Percentiles rank a stretch among this genome's conserved stretches.
These are phyloP conservation scores for Perdix hodgsoniae DNA, from an alignment of 2,797 vertebrate species.

Conservation along the genomic window DNA sequence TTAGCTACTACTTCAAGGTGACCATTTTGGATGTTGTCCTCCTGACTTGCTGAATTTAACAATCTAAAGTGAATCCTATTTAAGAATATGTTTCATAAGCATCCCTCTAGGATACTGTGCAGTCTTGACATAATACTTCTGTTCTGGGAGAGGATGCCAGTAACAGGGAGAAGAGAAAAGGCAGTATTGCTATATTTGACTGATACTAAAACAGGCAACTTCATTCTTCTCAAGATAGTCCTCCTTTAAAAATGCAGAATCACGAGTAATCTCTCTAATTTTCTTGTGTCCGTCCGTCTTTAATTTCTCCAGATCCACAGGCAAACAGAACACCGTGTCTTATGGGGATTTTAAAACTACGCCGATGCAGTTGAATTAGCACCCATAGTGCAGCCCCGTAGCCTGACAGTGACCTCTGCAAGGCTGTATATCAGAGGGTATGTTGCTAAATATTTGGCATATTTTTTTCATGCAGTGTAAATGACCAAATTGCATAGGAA, in stretches of 20 bases:
- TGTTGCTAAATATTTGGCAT: conserved; percentile 77
- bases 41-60: conserved; percentile 24
- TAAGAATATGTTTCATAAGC: neutral
- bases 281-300: conserved; percentile 82
- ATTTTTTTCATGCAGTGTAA: conserved; percentile 68
- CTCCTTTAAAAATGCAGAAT: conserved; percentile 74
- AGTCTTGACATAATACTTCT: neutral
- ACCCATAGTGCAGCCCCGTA: conserved; percentile 76
- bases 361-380: conserved; percentile 80
- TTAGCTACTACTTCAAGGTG: neutral
- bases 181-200: conserved; percentile 58
- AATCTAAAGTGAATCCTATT: conserved; percentile 9
- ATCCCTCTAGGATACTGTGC: neutral
- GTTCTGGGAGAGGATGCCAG: conserved; percentile 32
- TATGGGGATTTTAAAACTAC: conserved; percentile 80
- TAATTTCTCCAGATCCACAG: conserved; percentile 83
- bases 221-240: conserved; percentile 63
- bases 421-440: conserved; percentile 80
- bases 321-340: conserved; percentile 79
- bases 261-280: conserved; percentile 82
- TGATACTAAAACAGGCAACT: conserved; percentile 59
- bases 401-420: conserved; percentile 81
- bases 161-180: conserved; percentile 44
- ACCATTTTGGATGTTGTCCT: neutral
- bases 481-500: conserved; percentile 45